phyloP scores from a whole-genome alignment of 2,888 invertebrate genomes.

The Gibbula magus region DNA sequence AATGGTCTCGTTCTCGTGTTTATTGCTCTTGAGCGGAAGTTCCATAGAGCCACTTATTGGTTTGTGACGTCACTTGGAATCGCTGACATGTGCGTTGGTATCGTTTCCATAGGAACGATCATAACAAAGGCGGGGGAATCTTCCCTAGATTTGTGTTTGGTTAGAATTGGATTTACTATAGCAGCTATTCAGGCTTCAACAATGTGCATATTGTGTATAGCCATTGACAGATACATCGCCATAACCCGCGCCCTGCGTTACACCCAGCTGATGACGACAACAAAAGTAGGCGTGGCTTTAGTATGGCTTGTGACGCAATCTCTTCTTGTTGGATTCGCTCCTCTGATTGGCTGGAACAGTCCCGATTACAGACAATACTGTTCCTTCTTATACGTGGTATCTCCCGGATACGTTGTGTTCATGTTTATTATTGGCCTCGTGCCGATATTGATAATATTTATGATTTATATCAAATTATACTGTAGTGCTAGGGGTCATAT shows the following conservation, averaged over 20 bases:
- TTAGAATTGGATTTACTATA: conserved; percentile 54
- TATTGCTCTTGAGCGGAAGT: conserved; percentile 43
- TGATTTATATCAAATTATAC: conserved; percentile 51
- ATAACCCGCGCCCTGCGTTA: conserved; percentile 59
- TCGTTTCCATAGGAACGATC: conserved; percentile 54
- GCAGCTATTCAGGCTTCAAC: conserved; percentile 51
- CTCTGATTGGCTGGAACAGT: conserved; percentile 62
- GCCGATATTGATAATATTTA: conserved; percentile 52
- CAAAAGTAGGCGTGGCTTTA: conserved; percentile 45
- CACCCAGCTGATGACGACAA: conserved; percentile 49
- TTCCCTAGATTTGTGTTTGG: conserved; percentile 48
- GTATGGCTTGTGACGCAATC: conserved; percentile 51
- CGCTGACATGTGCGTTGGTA: conserved; percentile 58
- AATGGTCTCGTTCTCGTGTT: conserved; percentile 49
- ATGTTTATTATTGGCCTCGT: conserved; percentile 44
- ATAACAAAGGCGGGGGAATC: conserved; percentile 47
- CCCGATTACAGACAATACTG: conserved; percentile 49
- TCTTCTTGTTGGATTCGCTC: conserved; percentile 55
- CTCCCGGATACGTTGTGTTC: conserved; percentile 49
- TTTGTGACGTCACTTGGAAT: conserved; percentile 55
- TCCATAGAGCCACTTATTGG: conserved; percentile 53
- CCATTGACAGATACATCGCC: conserved; percentile 63
- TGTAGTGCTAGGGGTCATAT: conserved; percentile 54
- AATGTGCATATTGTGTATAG: conserved; percentile 57
- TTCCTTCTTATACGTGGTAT: conserved; percentile 55